Percentiles rank a stretch among this genome's conserved stretches.
phyloP scores from a whole-genome alignment of 1,140 invertebrate genomes.

The Solenopsis invicta region DNA sequence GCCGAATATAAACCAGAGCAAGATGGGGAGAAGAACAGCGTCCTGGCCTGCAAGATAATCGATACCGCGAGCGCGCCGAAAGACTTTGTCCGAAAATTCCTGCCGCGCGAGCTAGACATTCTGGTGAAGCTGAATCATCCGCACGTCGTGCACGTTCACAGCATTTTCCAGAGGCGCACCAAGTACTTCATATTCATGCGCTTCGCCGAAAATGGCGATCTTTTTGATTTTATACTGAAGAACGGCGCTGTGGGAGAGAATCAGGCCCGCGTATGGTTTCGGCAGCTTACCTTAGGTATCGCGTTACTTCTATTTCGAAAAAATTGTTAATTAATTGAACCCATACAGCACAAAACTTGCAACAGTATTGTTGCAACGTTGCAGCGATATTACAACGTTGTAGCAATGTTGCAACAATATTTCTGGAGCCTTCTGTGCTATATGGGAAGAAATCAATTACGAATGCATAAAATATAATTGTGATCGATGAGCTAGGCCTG shows the following conservation, averaged over 20 bases:
- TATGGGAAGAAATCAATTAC: neutral
- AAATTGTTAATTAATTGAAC: neutral
- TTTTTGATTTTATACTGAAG: constrained; percentile 89
- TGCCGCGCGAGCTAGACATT: constrained; percentile 92
- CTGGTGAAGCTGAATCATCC: constrained; percentile 91
- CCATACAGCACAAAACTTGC: no score
- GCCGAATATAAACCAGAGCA: constrained; percentile 87
- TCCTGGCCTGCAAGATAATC: constrained; percentile 92
- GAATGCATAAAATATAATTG: neutral
- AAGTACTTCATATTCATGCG: constrained; percentile 91
- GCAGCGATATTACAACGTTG: no score
- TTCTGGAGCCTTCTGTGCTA: no score
- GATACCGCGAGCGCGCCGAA: constrained; percentile 90
- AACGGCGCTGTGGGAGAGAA: constrained; percentile 89
- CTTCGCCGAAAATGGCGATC: constrained; percentile 90
- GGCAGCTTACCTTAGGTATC: constrained; percentile 89
- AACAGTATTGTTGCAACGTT: no score
- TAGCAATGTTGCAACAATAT: no score
- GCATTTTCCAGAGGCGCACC: constrained; percentile 89
- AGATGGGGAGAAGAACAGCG: constrained; percentile 78
- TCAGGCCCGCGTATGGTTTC: constrained; percentile 90
- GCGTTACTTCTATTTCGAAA: neutral
- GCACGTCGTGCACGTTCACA: constrained; percentile 90
- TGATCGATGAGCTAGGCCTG: neutral
- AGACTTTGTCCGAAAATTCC: constrained; percentile 92